phyloP scores from a whole-genome alignment of 2,888 invertebrate species.

The Coremacera marginata region DNA sequence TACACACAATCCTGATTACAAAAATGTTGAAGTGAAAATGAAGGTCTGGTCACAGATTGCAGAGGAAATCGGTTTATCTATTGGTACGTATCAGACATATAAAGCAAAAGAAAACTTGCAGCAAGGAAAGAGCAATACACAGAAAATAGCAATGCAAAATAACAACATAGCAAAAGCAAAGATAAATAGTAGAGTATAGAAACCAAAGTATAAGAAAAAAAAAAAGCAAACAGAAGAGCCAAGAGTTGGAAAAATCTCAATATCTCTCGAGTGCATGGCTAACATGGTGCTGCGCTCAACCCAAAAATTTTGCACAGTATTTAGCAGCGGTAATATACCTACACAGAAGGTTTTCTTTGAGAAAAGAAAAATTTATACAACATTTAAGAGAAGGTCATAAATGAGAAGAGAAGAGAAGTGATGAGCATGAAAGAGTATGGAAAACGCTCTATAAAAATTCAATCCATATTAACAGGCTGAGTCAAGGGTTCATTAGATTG shows the following conservation, averaged over 20 bases:
- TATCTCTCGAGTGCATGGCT: too few species aligned
- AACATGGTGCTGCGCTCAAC: neutral
- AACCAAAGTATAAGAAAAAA: neutral
- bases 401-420: too few species aligned
- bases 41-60: constrained; percentile 67
- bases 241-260: neutral
- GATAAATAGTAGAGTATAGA: constrained; percentile 3
- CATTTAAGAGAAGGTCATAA: too few species aligned
- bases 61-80: constrained; percentile 66
- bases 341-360: neutral
- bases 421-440: too few species aligned
- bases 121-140: neutral
- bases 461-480: too few species aligned
- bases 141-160: neutral
- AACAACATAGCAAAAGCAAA: constrained; percentile 11
- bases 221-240: neutral
- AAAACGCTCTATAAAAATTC: too few species aligned
- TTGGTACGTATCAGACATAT: constrained; percentile 59
- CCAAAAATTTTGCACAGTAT: neutral
- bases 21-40: constrained; percentile 67
- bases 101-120: constrained; percentile 13
- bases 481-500: too few species aligned
- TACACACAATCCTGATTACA: constrained; percentile 68
- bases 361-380: too few species aligned
- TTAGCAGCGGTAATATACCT: neutral